phyloP scores from a whole-genome alignment of 2,888 invertebrate species.

The Microplitis manilae region DNA sequence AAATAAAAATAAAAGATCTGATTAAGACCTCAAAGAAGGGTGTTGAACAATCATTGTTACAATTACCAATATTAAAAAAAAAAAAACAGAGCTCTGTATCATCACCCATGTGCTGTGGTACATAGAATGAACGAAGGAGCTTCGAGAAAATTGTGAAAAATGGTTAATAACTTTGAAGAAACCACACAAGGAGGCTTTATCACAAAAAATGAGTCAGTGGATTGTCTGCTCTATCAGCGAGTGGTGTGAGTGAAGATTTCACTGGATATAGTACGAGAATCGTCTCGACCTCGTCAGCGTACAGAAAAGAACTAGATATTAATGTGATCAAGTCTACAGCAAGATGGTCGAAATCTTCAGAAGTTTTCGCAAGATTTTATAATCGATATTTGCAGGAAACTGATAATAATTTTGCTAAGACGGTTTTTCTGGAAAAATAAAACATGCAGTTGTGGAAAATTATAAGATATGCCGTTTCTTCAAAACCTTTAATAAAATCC shows the following conservation, averaged over 20 bases:
- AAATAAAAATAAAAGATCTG: slow-evolving; percentile 30
- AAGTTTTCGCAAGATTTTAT: slow-evolving; percentile 30
- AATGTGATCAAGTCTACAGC: slow-evolving; percentile 26
- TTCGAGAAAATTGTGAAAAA: not conserved
- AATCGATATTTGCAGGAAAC: slow-evolving; percentile 17
- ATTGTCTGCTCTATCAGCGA: not conserved
- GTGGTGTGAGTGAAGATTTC: slow-evolving; percentile 20
- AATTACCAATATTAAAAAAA: slow-evolving; percentile 30
- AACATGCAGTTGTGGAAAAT: too few relatives aligned
- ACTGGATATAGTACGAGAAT: slow-evolving; percentile 27
- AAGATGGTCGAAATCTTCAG: slow-evolving; percentile 19
- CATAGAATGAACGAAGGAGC: slow-evolving; percentile 19
- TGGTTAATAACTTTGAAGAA: slow-evolving; percentile 25
- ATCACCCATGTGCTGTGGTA: slow-evolving; percentile 21
- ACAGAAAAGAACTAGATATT: not conserved
- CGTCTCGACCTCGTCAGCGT: slow-evolving; percentile 12
- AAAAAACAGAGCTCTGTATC: slow-evolving; percentile 30
- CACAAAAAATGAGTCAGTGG: slow-evolving; percentile 36
- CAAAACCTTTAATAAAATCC: too few relatives aligned
- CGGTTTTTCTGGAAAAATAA: not conserved
- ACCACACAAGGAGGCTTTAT: slow-evolving; percentile 20
- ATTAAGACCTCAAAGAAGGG: slow-evolving; percentile 35
- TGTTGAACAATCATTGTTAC: slow-evolving; percentile 29
- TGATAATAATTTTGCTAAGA: not conserved
- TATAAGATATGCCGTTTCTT: too few relatives aligned